A percentile compares a stretch with the other conserved stretches of the same genome.
phyloP scores from a whole-genome alignment of 2,113 vertebrate genomes.

The Monarcha castaneiventris region DNA sequence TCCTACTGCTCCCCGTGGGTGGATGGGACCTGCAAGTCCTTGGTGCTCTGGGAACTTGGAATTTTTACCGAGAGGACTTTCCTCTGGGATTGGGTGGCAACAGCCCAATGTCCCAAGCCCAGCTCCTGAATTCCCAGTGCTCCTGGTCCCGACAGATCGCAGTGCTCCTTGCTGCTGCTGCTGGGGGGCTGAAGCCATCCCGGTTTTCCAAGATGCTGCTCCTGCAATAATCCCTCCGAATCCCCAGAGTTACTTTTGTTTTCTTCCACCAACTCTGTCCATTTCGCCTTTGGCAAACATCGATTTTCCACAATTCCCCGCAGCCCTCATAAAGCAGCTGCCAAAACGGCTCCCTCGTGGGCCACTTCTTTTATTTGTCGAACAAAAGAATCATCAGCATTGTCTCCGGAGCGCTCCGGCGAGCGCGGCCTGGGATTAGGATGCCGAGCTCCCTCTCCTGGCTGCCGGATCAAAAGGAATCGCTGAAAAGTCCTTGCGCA shows the following conservation, averaged over 20 bases:
- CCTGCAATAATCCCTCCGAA: not conserved
- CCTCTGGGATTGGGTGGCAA: not conserved
- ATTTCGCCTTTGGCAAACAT: conserved; percentile 56
- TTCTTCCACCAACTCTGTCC: not conserved
- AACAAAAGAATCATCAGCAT: conserved; percentile 62
- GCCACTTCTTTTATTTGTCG: conserved; percentile 57
- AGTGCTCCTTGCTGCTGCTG: not conserved
- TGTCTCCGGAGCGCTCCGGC: not conserved
- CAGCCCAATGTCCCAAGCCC: rapidly evolving
- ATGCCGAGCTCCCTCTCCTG: conserved; percentile 66
- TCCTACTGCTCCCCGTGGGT: rapidly evolving
- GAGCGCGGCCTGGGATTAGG: not conserved
- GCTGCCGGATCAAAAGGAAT: conserved; percentile 45
- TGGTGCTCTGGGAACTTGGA: not conserved
- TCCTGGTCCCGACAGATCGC: not conserved
- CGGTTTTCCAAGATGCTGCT: not conserved
- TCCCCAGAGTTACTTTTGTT: not conserved
- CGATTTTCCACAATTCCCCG: conserved; percentile 51
- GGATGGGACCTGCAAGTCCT: not conserved
- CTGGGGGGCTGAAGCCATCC: not conserved
- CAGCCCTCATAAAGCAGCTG: conserved; percentile 51
- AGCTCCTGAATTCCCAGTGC: not conserved
- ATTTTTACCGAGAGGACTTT: not conserved
- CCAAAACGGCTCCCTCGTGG: conserved; percentile 48
- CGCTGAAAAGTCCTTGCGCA: not conserved